Evolutionary conservation across 2,888 invertebrate species (phyloP), one percentile per base, ranked within the genome.

Genomic region (Drosophila glabriapex): DNA sequence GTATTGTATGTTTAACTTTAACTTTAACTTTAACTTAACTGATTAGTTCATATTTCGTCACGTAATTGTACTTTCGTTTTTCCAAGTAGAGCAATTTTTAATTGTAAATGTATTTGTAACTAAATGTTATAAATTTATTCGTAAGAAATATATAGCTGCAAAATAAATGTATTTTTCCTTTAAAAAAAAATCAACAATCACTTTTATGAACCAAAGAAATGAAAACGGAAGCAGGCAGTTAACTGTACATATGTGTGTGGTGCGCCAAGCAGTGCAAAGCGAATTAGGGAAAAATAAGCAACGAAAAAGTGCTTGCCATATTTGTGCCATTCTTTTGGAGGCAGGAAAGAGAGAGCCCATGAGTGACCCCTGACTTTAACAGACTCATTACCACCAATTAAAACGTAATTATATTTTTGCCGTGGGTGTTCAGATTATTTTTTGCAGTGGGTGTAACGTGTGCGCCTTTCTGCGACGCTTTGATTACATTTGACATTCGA

Each of bases 161-260:
- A 91, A 90, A 91, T 90, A 91, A 91, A 90, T 90, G 91, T 89
- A 90, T 87, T 91, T 90, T 90, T 91, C 91, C 91, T 91, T 89
- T 87, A 88, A 80, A 37, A 67, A 67, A 56, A 43, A 43, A 7
- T 19, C 6, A 19, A 37, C 9, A n/a, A 29, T 10, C 28, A 19
- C 31, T 37, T 28, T 50, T 50, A 28, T 50, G 28, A 19, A 25
- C 2, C 22, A 22, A 43, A 16, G 25, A 16, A 46, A 19, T 50
- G 1, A 19, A 37, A 25, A 33, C 25, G 46, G 22, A 25, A 16
- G 22, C 25, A 16, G 16, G 1, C 22, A 14, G 22, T 14, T 22
- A 7, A 22, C 46, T 16, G 22, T 16, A 4, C 16, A 16, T 46
- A 25, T 22, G 2, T 46, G 2, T 25, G 16, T 46, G 4, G 22